These are phyloP conservation scores for Chromoteleia sp. DNA, from an alignment of 2,888 invertebrate genomes.

Conservation along the genomic window DNA sequence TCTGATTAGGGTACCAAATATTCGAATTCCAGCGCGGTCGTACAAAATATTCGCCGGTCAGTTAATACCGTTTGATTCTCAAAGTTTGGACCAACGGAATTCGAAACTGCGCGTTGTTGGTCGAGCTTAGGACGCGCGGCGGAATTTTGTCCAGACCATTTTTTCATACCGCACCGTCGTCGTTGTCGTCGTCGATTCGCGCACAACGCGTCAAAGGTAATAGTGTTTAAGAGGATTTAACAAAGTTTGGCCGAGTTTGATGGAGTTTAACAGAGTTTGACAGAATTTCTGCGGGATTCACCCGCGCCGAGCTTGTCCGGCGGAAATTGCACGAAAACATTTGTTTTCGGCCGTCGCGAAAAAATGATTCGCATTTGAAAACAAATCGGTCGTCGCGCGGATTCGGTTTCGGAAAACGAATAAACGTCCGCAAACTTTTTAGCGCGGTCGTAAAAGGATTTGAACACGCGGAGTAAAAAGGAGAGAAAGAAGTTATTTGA, in stretches of 20 bases:
- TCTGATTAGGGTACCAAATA: slow-evolving; percentile 1
- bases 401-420: slow-evolving; percentile 27
- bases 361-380: neutral
- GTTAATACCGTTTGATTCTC: neutral
- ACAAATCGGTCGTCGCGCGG: slow-evolving; percentile 13
- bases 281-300: slow-evolving; percentile 38
- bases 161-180: slow-evolving; percentile 4
- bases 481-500: slow-evolving; percentile 24
- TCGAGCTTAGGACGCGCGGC: no score
- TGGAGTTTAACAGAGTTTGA: slow-evolving; percentile 60
- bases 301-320: no score
- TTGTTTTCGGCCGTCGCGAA: slow-evolving; percentile 7
- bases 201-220: slow-evolving; percentile 36
- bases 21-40: neutral
- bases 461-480: slow-evolving; percentile 3
- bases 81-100: neutral
- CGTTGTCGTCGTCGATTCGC: slow-evolving; percentile 24
- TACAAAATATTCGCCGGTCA: neutral
- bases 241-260: slow-evolving; percentile 56
- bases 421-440: slow-evolving; percentile 31
- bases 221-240: slow-evolving; percentile 50
- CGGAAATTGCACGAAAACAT: slow-evolving; percentile 21
- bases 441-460: slow-evolving; percentile 40
- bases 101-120: no score
- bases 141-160: slow-evolving; percentile 3